Percentiles rank a stretch among this genome's conserved stretches.
phyloP scores from a whole-genome alignment of 1,140 invertebrate species.

The Heliconius congener region DNA sequence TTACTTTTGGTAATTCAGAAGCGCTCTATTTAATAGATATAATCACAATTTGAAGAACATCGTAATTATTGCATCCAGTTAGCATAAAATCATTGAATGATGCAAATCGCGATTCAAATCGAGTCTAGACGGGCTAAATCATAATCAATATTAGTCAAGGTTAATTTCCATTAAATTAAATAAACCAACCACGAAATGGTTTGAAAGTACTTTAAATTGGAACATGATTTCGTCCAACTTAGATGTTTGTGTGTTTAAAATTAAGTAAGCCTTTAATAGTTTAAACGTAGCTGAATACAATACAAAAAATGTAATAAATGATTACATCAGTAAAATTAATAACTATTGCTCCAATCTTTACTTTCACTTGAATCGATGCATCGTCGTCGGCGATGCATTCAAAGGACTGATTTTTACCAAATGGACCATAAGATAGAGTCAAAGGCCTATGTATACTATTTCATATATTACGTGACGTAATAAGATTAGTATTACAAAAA shows the following conservation, averaged over 20 bases:
- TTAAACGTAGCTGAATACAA: slow-evolving; percentile 36
- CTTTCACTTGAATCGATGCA: slow-evolving; percentile 65
- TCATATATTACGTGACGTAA: slow-evolving; percentile 35
- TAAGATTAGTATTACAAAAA: slow-evolving; percentile 28
- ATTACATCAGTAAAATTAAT: slow-evolving; percentile 66
- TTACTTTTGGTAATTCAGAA: neutral
- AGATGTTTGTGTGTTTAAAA: neutral
- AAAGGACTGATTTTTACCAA: slow-evolving; percentile 50
- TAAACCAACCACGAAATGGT: neutral
- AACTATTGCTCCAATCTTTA: slow-evolving; percentile 58
- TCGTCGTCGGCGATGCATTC: slow-evolving; percentile 48
- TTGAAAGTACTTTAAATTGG: neutral
- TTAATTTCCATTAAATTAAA: neutral
- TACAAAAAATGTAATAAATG: slow-evolving; percentile 61
- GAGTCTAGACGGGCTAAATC: neutral
- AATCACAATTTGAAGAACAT: too few species aligned
- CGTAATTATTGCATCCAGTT: too few species aligned
- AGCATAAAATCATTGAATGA: too few species aligned
- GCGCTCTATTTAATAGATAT: neutral
- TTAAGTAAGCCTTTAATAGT: slow-evolving; percentile 4
- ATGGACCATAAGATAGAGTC: slow-evolving; percentile 44
- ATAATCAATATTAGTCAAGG: neutral
- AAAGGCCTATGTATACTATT: slow-evolving; percentile 37
- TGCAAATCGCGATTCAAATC: neutral
- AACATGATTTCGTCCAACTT: neutral